Evolutionary conservation across 2,797 vertebrate genomes (phyloP).

Genomic region (Microtus agrestis): DNA sequence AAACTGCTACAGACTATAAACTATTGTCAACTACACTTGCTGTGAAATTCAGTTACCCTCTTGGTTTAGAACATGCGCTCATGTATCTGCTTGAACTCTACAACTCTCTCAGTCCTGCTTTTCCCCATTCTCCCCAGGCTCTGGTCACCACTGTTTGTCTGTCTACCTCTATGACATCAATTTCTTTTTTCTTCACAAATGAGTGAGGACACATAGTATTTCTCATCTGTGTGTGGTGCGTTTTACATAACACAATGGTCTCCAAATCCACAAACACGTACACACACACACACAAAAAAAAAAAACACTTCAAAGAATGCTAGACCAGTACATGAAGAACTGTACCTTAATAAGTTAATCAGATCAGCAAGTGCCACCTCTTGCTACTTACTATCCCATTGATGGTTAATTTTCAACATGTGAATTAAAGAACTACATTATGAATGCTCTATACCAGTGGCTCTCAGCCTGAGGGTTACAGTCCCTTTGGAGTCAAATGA

Average conservation of each 20-base stretch:
- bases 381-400: background rate
- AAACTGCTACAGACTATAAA: background rate
- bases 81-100: background rate
- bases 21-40: background rate
- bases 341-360: background rate
- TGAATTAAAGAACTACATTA: background rate
- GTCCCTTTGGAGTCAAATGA: background rate
- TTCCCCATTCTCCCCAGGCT: background rate
- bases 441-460: background rate
- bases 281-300: too few species aligned
- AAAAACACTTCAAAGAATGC: background rate
- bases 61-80: background rate
- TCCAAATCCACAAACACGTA: background rate
- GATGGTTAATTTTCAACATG: background rate
- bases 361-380: background rate
- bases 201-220: background rate
- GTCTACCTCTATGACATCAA: background rate
- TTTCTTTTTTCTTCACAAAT: background rate
- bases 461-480: background rate
- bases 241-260: background rate
- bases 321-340: background rate
- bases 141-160: background rate
- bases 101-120: background rate
- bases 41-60: background rate
- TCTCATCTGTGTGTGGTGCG: background rate